Base-by-base conservation (phyloP, 1,140 invertebrate species). In the Stenopsyche tienmushanensis region DNA sequence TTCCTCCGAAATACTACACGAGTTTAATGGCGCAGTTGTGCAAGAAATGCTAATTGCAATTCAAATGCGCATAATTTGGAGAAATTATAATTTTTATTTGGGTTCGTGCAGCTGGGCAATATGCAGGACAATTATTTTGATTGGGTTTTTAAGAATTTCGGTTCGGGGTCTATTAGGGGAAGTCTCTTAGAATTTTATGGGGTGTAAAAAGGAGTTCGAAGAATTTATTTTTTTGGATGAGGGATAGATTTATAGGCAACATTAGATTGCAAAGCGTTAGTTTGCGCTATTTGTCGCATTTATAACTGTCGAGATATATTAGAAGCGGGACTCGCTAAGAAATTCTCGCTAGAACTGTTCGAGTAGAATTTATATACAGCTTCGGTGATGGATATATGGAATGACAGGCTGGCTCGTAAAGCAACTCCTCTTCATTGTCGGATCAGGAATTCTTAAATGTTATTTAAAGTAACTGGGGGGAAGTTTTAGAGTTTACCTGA, bases 401-500 rank as follows among this genome's bases (percentile, higher is more conserved):
- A 47, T 47, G 44, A 47, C 44, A 20, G 44, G 18, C 3, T 47
- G 44, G 44, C 29, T 47, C 44, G 52, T 24, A 54, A 54, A 24
- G 29, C 18, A 17, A 2, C 5, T 2, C 8, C 52, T 54, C 15
- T 20, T 34, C 26, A 34, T n/a, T 24, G 17, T 1, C 23, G 47
- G 10, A 50, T 15, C 47, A 15, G 47, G 10, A 17, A 10, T 5
- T 3, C 47, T 10, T 8, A 18, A 20, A 20, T 20, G 23, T 50
- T 20, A 21, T 3, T 21, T 15, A 50, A 10, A n/a, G 47, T 50
- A 3, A 3, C 5, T 8, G 18, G 10, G 23, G 24, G 52, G 29
- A 15, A 52, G 17, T 17, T n/a, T 8, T 8, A 10, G 5, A 7
- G 15, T 42, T 72, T 68, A 84, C 77, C 88, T 78, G 73, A 91